A percentile compares a stretch with the other conserved stretches of the same genome.
Conservation (phyloP, 2,113 vertebrate genomes). For the Halichoerus grypus region DNA sequence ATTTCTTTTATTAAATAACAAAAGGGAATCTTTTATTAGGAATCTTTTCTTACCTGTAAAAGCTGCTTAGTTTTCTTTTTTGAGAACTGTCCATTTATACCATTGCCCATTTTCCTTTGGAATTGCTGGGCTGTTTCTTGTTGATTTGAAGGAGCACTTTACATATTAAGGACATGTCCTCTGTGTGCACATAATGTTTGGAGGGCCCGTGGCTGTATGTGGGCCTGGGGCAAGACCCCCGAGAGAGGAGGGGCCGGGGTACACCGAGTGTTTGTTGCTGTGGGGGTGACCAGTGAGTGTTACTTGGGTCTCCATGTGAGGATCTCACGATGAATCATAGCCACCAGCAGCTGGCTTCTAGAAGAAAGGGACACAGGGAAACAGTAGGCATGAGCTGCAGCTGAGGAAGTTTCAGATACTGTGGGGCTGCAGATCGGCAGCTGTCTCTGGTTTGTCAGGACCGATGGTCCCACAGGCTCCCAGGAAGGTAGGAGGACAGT, state of each 20-base stretch:
- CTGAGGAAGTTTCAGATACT: not conserved
- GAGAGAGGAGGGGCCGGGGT: not conserved
- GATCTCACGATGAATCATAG: not conserved
- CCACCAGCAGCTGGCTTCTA: not conserved
- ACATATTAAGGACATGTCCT: not conserved
- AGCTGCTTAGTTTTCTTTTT: not conserved
- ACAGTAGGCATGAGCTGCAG: accelerated
- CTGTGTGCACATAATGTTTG: not conserved
- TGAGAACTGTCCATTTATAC: not conserved
- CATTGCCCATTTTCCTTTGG: not conserved
- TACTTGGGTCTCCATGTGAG: not conserved
- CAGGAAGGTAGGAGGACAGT: not conserved
- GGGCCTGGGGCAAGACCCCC: not conserved
- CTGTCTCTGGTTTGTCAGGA: not conserved
- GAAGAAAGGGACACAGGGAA: not conserved
- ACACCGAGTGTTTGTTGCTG: not conserved
- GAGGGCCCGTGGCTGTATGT: not conserved
- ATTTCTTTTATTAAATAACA: not conserved
- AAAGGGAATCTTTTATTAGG: not conserved
- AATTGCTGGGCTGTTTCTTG: not conserved
- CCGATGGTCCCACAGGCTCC: not conserved
- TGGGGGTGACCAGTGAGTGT: not conserved
- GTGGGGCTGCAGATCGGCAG: not conserved
- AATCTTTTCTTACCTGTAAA: not conserved
- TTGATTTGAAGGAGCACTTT: not conserved